These are phyloP conservation scores for Zaprionus obscuricornis DNA, from an alignment of 2,888 invertebrate genomes.

Conservation along the genomic window DNA sequence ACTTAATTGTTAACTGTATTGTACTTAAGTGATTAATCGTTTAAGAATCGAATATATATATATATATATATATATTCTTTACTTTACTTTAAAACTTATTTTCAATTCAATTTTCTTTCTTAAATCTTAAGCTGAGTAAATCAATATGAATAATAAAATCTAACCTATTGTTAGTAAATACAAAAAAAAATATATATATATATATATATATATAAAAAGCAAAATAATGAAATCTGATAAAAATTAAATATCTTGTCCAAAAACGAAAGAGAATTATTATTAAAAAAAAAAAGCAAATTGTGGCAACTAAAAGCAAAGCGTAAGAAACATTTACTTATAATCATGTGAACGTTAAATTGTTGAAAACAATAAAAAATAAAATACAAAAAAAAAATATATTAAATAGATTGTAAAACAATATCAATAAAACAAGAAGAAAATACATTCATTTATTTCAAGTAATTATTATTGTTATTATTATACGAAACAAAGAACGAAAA, in stretches of 20 bases:
- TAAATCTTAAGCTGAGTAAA: slow-evolving; percentile 13
- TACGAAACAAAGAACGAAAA: slow-evolving; percentile 32
- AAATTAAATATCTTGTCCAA: slow-evolving; percentile 63
- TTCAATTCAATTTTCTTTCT: too few species aligned
- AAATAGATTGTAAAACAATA: slow-evolving; percentile 62
- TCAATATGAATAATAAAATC: slow-evolving; percentile 14
- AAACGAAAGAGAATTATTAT: too few species aligned
- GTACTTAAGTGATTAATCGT: too few species aligned
- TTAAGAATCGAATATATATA: too few species aligned
- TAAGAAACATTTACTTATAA: slow-evolving; percentile 66
- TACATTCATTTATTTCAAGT: slow-evolving; percentile 62
- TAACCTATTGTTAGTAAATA: slow-evolving; percentile 37
- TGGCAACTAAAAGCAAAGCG: slow-evolving; percentile 38
- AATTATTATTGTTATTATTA: slow-evolving; percentile 68
- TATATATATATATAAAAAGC: slow-evolving; percentile 19
- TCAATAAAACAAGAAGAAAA: slow-evolving; percentile 42
- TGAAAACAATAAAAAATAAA: slow-evolving; percentile 69
- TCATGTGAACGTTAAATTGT: slow-evolving; percentile 72
- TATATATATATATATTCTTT: too few species aligned
- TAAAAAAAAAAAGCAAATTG: slow-evolving; percentile 23
- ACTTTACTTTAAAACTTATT: too few species aligned
- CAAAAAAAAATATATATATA: slow-evolving; percentile 19
- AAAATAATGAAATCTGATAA: slow-evolving; percentile 40
- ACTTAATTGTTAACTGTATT: too few species aligned
- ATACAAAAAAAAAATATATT: too few species aligned